Evolutionary conservation across 2,113 vertebrate species (phyloP).

Genomic region (Oncorhynchus mykiss): DNA sequence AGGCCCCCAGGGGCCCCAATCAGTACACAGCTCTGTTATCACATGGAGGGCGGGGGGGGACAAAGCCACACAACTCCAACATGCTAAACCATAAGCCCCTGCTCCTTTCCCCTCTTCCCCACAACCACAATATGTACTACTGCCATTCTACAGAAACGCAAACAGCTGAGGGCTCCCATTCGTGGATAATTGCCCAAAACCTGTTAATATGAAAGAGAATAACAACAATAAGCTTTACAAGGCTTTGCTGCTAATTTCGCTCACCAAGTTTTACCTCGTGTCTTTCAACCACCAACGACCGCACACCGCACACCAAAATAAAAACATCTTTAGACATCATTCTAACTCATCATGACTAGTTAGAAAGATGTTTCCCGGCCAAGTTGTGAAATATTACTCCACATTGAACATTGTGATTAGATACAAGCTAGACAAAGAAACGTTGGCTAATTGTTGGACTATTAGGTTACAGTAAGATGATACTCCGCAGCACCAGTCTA

Average conservation of each 20-base stretch:
- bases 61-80: neutral
- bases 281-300: neutral
- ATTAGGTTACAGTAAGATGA: constrained; percentile 55
- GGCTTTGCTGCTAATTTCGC: constrained; percentile 51
- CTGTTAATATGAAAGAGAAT: constrained; percentile 62
- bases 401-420: no score
- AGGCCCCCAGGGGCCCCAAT: constrained; percentile 61
- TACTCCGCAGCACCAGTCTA: constrained; percentile 37
- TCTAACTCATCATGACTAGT: no score
- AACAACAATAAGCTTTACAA: constrained; percentile 59
- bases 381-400: no score
- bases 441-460: constrained; percentile 38
- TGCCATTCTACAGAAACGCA: constrained; percentile 24
- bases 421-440: no score
- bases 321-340: neutral
- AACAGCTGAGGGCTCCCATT: constrained; percentile 54
- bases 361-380: no score
- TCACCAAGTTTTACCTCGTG: neutral
- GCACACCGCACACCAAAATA: constrained; percentile 48
- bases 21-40: constrained; percentile 55
- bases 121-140: constrained; percentile 15
- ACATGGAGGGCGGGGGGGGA: constrained; percentile 23
- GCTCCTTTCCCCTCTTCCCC: constrained; percentile 6
- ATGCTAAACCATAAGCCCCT: neutral
- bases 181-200: constrained; percentile 54